Evolutionary conservation across 2,888 invertebrate species (phyloP), one percentile per base, ranked within the genome.

Genomic region (Trachelus troglodyta): DNA sequence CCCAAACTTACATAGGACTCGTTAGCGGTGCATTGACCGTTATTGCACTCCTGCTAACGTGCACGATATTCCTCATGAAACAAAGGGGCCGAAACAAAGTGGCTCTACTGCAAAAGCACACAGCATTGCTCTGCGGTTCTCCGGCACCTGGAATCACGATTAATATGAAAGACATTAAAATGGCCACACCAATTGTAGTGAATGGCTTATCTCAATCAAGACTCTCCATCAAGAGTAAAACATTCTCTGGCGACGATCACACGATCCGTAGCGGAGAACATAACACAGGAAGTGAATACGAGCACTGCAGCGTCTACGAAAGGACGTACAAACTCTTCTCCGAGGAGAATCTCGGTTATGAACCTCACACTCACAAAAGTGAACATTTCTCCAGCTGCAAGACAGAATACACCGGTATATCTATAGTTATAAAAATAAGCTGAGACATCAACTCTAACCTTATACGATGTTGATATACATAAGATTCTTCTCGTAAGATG

Each of bases 1-100:
- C 94, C 12, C 92, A 93, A 69, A 93, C 93, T 1, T 92, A 91
- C 81, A 89, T 91, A 75, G 91, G 90, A 30, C 82, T 96, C 2
- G 93, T 96, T 31, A 95, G 95, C 69, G 95, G 95, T 0, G 94
- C 94, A 0, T 89, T 95, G 81, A 95, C 95, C 4, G 94, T 95
- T 87, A 92, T 95, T 74, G 94, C 94, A 1, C 92, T 96, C 11
- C 92, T 95, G 34, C 91, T 95, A 79, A 94, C 94, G 37, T 94
- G 95, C 87, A 94, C 94, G 15, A 93, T 94, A 23, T 93, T 94
- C 84, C 92, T 95, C 81, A 94, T 95, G 93, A 93, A 95, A 77
- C 92, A 94, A 56, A 90, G 95, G 34, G 95, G 94, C n/a, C 92
- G 94, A 71, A 94, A 94, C 86, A 94, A 93, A 83, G 94, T 94